These are phyloP conservation scores for Platycheirus albimanus DNA, from an alignment of 2,888 invertebrate genomes.

Conservation along the genomic window DNA sequence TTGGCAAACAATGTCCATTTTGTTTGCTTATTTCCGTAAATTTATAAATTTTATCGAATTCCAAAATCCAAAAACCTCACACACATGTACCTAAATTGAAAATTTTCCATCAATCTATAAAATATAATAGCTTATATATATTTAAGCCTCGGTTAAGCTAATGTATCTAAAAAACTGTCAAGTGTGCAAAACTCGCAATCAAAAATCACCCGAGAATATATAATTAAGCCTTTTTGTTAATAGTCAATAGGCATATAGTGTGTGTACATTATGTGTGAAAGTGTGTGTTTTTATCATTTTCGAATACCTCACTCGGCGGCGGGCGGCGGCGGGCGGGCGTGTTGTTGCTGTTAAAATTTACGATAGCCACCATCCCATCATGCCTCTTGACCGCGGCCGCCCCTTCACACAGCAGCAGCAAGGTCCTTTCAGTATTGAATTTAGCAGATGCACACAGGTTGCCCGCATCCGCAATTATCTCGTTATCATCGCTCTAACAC, in stretches of 20 bases:
- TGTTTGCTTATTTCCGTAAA: conserved; percentile 16
- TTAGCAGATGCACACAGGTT: conserved; percentile 21
- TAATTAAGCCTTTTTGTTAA: conserved; percentile 31
- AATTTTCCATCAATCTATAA: neutral
- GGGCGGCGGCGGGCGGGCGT: neutral
- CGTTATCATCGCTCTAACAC: conserved; percentile 24
- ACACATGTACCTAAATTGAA: neutral
- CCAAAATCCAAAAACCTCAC: neutral
- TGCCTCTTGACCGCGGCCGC: neutral
- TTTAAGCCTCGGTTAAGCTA: neutral
- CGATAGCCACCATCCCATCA: neutral
- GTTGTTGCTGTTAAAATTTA: neutral
- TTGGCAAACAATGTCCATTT: neutral
- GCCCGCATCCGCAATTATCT: conserved; percentile 46
- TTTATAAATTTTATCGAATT: conserved; percentile 12
- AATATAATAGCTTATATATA: neutral
- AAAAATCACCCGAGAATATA: conserved; percentile 31
- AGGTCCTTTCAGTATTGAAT: neutral
- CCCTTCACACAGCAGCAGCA: neutral
- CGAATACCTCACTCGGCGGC: neutral
- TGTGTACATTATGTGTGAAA: too few relatives aligned
- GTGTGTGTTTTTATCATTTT: conserved; percentile 17
- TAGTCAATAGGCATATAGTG: too few relatives aligned
- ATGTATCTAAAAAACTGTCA: conserved; percentile 6
- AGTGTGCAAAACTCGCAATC: conserved; percentile 39